Base-by-base conservation (phyloP, 2,113 vertebrate genomes). In the Syngnathus floridae region DNA sequence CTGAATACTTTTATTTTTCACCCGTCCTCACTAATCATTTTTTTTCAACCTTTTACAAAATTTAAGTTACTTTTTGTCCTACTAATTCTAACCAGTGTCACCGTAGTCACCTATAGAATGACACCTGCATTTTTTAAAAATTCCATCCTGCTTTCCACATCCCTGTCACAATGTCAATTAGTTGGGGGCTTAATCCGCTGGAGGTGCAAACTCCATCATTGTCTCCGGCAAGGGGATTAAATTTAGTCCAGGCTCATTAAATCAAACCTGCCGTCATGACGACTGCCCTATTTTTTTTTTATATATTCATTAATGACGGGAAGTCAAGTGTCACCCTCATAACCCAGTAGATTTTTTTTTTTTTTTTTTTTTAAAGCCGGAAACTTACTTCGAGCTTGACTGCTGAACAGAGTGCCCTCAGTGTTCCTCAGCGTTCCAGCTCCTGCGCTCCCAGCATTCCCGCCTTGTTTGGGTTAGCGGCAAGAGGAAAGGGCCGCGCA, bases 401-500 rank as follows among this genome's bases (percentile, higher is more conserved):
- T 66, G 66, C 54, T 71, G 65, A 80, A 86, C 86, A 87, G 78
- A 78, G 82, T 65, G 55, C 65, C 79, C 77, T 83, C 78, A 84
- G 84, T 81, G 74, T 72, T 54, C 40, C 69, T 62, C 54, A 21
- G 63, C 2, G 26, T 56, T 56, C 26, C 54, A 35, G 54, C 54
- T 56, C 26, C 22, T 55, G 22, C 78, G 66, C 73, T 54, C 62
- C 58, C 73, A 7, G 87, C 79, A 67, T 85, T 70, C 90, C 85
- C 85, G 79, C 54, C 74, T 88, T 90, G 82, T 89, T 89, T 89
- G 84, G 92, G 93, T 91, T 92, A 93, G 90, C 90, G 88, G 88
- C 90, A 88, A 93, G 91, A 91, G 91, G 93, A 91, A 93, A 91
- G 91, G 93, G 92, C 88, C 85, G 91, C 89, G 87, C 92, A 93